Evolutionary conservation across 1,140 invertebrate genomes (phyloP), one percentile per base, ranked within the genome.

Genomic region (Bombus cullumanus): DNA sequence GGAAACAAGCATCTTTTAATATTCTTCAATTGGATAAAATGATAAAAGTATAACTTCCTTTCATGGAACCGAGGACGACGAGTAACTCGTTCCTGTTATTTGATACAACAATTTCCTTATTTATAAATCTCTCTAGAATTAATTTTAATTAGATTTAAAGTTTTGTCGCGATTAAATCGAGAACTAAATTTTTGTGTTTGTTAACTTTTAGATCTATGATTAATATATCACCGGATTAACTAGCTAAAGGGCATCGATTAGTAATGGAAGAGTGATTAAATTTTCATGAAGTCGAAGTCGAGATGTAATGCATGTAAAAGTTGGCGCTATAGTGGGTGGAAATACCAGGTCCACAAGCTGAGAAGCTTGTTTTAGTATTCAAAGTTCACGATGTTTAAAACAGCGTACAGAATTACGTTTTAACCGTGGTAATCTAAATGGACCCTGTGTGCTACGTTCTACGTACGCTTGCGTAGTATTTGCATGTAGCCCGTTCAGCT

Each of bases 381-480:
- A 39, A 31, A 3, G 37, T 79, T 57, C 28, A 28, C 47, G 47
- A 15, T 28, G 75, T 84, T 69, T 34, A 79, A 79, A 59, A 53
- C 37, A 34, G 22, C 37, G 39, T 25, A n/a, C 25, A n/a, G 39
- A 59, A 79, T 78, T 37, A 37, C 53, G 53, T 79, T 53, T 71
- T 53, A n/a, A 43, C n/a, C n/a, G 39, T 62, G 37, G 66, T 79
- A 84, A 84, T 83, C 74, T 41, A 78, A 83, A 83, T 83, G 81
- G 73, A 83, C 47, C 64, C 25, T 39, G 62, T 69, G 47, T 57
- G 62, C 37, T 62, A 57, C 77, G 69, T 77, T 25, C 81, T 76
- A 83, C 62, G 41, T 76, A 72, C 10, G 41, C 62, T 34, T 76
- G 81, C 10, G 41, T 37, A 9, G 68, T 62, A n/a, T 15, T 22